These are phyloP conservation scores for Sebastes hubbsi DNA, from an alignment of 2,797 vertebrate genomes.

Conservation along the genomic window DNA sequence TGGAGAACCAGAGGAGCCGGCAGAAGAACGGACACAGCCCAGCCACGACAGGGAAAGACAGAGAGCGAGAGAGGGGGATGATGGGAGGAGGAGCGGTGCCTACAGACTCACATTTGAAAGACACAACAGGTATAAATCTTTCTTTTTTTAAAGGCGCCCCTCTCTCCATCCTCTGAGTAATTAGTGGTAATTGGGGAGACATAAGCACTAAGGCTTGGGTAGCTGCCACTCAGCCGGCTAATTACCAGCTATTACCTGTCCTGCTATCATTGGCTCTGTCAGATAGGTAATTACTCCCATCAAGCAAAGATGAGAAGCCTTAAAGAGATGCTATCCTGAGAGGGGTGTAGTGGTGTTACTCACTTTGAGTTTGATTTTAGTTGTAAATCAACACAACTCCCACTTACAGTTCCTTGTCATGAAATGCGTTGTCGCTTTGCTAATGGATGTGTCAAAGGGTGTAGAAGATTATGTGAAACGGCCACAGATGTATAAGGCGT, in stretches of 20 bases:
- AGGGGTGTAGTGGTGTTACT: neutral
- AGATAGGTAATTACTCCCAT: conserved; percentile 69
- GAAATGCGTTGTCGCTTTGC: neutral
- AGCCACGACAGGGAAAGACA: conserved; percentile 37
- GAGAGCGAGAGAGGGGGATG: conserved; percentile 31
- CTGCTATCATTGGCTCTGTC: conserved; percentile 64
- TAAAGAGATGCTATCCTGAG: conserved; percentile 32
- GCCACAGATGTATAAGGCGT: neutral
- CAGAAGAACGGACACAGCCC: conserved; percentile 55
- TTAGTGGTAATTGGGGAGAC: conserved; percentile 64
- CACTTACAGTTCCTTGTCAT: neutral
- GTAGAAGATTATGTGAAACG: neutral
- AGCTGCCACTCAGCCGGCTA: conserved; percentile 69
- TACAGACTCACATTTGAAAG: conserved; percentile 46
- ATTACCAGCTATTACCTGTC: conserved; percentile 75
- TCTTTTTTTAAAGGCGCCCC: conserved; percentile 22
- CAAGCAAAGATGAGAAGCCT: conserved; percentile 47
- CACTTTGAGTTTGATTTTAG: conserved; percentile 5
- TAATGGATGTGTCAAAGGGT: neutral
- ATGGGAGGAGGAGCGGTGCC: conserved; percentile 32
- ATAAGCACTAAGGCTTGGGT: conserved; percentile 52
- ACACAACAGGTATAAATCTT: conserved; percentile 65
- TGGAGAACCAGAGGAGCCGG: conserved; percentile 86
- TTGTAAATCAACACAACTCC: conserved; percentile 6
- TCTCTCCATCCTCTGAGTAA: conserved; percentile 45